Evolutionary conservation across 2,797 vertebrate species (phyloP).

Genomic region (Clarias pachynema): DNA sequence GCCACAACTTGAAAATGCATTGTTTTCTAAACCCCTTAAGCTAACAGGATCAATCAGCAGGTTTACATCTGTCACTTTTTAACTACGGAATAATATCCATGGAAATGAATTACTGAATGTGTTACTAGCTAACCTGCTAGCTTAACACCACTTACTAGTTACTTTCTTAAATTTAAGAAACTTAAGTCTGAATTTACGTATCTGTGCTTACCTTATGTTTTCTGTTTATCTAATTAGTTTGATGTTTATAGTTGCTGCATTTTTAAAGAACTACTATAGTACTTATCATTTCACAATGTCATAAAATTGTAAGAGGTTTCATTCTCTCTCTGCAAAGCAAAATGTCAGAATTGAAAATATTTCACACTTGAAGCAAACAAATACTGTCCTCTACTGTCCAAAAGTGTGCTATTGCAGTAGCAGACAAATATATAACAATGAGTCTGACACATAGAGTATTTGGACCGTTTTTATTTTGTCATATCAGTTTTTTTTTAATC

Average conservation of each 20-base stretch:
- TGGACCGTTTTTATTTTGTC: background rate
- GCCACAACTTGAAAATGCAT: background rate
- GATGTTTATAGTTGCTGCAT: background rate
- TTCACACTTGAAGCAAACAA: background rate
- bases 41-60: background rate
- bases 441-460: background rate
- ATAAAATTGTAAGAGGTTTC: background rate
- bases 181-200: background rate
- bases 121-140: background rate
- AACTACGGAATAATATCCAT: background rate
- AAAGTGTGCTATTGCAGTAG: background rate
- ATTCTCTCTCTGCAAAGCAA: background rate
- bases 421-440: background rate
- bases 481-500: background rate
- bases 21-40: background rate
- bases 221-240: background rate
- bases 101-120: background rate
- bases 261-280: background rate
- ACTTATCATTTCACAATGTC: background rate
- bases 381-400: conserved; percentile 45
- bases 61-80: background rate
- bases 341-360: background rate
- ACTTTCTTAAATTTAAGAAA: background rate
- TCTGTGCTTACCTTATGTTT: background rate
- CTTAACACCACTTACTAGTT: background rate